Evolutionary conservation across 2,888 invertebrate species (phyloP).

Genomic region (Pseudeuparius sepicola): DNA sequence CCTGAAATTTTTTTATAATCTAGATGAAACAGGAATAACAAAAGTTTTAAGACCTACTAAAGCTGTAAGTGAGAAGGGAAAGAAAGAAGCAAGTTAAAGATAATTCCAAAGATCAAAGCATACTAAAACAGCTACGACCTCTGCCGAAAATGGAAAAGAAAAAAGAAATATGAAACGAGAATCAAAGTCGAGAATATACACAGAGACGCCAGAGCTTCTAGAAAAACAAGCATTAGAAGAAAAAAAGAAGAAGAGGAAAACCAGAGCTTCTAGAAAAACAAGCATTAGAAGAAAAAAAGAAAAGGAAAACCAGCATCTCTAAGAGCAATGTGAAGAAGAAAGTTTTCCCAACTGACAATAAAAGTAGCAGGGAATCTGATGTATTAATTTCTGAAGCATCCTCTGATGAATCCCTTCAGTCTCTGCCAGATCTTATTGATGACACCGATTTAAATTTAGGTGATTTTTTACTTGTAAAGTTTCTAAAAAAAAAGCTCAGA

Average conservation of each 20-base stretch:
- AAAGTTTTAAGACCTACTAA: too few relatives aligned
- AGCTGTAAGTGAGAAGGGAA: too few relatives aligned
- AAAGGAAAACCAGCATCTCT: too few relatives aligned
- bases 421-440: constrained; percentile 4
- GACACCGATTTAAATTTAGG: constrained; percentile 1
- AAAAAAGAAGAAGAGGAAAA: constrained; percentile 8
- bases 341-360: too few relatives aligned
- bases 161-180: constrained; percentile 7
- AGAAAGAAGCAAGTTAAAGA: too few relatives aligned
- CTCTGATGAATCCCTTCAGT: constrained; percentile 5
- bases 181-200: constrained; percentile 13
- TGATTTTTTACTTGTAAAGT: constrained; percentile 11
- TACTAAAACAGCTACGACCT: constrained; percentile 9
- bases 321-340: too few relatives aligned
- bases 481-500: constrained; percentile 8
- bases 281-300: too few relatives aligned
- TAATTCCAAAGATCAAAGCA: too few relatives aligned
- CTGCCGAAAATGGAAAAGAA: constrained; percentile 5
- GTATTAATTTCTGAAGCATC: constrained; percentile 7
- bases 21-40: too few relatives aligned
- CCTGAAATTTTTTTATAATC: too few relatives aligned
- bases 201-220: constrained; percentile 6
- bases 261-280: constrained; percentile 7
- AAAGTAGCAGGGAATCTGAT: constrained; percentile 11
- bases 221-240: constrained; percentile 9